phyloP scores from a whole-genome alignment of 64 coral and sea anemone species.

The Stylophora pistillata region DNA sequence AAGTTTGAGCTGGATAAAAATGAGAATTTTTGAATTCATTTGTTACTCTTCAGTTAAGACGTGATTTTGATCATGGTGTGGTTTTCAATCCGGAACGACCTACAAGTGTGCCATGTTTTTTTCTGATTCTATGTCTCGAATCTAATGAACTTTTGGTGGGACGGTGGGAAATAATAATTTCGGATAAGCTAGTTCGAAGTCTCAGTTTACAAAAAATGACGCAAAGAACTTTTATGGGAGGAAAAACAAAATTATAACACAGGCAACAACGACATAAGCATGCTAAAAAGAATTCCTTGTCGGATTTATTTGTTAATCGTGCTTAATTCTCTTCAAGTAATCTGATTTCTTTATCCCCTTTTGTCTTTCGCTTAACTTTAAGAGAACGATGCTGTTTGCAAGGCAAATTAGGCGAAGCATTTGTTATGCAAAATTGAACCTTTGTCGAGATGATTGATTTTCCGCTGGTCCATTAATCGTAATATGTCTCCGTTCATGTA shows the following conservation, averaged over 20 bases:
- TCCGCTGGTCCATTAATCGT: background rate
- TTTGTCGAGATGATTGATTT: slow-evolving; percentile 30
- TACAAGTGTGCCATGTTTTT: no score
- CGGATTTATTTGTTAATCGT: background rate
- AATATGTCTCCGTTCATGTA: slow-evolving; percentile 2
- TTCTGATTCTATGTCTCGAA: no score
- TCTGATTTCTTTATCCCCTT: background rate
- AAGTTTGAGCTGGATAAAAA: no score
- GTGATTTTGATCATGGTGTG: no score
- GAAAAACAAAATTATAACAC: background rate
- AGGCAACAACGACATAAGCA: background rate
- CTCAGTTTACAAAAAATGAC: no score
- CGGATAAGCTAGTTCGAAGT: no score
- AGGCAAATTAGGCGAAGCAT: background rate
- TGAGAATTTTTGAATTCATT: no score
- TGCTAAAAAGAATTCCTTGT: background rate
- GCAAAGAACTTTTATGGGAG: no score
- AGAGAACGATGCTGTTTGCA: slow-evolving; percentile 11
- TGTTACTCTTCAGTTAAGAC: no score
- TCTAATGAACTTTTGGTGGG: no score
- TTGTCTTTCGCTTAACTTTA: slow-evolving; percentile 5
- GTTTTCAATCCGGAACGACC: no score
- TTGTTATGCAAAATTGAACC: slow-evolving; percentile 9
- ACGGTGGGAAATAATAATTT: no score
- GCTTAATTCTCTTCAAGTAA: slow-evolving; percentile 12